Evolutionary conservation across 2,888 invertebrate species (phyloP), one percentile per base, ranked within the genome.

Genomic region (Thysanoteuthis rhombus): DNA sequence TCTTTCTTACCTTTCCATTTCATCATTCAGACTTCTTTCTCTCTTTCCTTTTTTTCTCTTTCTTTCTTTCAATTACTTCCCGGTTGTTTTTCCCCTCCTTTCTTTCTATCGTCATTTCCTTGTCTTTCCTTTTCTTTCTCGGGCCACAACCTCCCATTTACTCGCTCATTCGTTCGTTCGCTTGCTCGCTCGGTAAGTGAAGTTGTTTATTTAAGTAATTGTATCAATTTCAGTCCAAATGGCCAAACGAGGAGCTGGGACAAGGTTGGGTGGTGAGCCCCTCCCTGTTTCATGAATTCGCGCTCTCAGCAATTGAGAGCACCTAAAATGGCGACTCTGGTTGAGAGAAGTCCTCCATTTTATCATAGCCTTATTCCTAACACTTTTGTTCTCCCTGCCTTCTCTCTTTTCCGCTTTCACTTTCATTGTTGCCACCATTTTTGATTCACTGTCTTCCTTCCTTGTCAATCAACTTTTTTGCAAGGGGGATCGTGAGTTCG

Each of bases 151-250:
- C 75, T n/a, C n/a, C 5, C n/a, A 75, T 75, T 47, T 75, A 75
- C n/a, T 75, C n/a, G n/a, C 75, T 12, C 75, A 19, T 75, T n/a
- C n/a, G 75, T 12, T 36, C 75, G n/a, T 36, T 75, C n/a, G 75
- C 36, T n/a, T 12, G 75, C 19, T 36, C 75, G n/a, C 75, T 75
- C n/a, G 75, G n/a, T n/a, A 75, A 75, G n/a, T 75, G 75, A 75
- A 75, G 75, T 75, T 75, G 75, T 75, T 75, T 75, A 75, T 75
- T 75, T 75, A 75, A 75, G 75, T 75, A 75, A 75, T 75, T n/a
- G 75, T 75, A 75, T 75, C 75, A 75, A 75, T 75, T 75, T 75
- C 75, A 75, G 3, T 19, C 75, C 75, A 75, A 75, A 75, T 75
- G 36, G n/a, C 75, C 36, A n/a, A 75, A 3, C n/a, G 75, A 36